These are phyloP conservation scores for Epistrophe grossulariae DNA, from an alignment of 2,888 invertebrate genomes.

Conservation along the genomic window DNA sequence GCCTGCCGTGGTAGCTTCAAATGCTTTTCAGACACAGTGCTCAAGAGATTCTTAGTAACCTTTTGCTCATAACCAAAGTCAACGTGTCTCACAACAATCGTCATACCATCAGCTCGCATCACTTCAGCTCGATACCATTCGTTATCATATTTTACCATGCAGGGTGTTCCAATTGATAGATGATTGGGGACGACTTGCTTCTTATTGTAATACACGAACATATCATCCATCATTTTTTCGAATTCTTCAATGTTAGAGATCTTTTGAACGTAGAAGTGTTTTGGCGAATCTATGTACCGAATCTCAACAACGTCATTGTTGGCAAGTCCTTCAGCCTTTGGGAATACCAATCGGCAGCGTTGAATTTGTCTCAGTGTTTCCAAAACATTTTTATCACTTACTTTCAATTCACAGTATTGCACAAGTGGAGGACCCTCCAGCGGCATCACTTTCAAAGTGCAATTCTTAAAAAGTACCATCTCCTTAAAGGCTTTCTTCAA, in stretches of 20 bases:
- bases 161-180: conserved; percentile 87
- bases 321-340: conserved; percentile 79
- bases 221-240: conserved; percentile 88
- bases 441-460: conserved; percentile 88
- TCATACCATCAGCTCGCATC: conserved; percentile 86
- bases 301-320: conserved; percentile 82
- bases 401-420: conserved; percentile 90
- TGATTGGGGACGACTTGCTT: conserved; percentile 84
- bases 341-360: conserved; percentile 80
- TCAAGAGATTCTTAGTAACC: conserved; percentile 86
- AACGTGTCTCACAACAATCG: conserved; percentile 91
- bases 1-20: conserved; percentile 89
- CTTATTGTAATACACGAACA: conserved; percentile 86
- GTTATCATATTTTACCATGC: conserved; percentile 91
- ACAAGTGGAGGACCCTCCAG: conserved; percentile 89
- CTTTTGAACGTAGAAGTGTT: conserved; percentile 90
- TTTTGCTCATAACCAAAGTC: conserved; percentile 98
- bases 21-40: conserved; percentile 87
- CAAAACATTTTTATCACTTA: conserved; percentile 82
- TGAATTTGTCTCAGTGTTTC: conserved; percentile 80
- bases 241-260: conserved; percentile 86
- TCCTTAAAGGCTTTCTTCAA: conserved; percentile 90
- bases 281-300: conserved; percentile 85
- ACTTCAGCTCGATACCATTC: conserved; percentile 97
- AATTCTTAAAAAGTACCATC: conserved; percentile 87